phyloP scores from a whole-genome alignment of 2,888 invertebrate genomes.

The Drosophila neotestacea region DNA sequence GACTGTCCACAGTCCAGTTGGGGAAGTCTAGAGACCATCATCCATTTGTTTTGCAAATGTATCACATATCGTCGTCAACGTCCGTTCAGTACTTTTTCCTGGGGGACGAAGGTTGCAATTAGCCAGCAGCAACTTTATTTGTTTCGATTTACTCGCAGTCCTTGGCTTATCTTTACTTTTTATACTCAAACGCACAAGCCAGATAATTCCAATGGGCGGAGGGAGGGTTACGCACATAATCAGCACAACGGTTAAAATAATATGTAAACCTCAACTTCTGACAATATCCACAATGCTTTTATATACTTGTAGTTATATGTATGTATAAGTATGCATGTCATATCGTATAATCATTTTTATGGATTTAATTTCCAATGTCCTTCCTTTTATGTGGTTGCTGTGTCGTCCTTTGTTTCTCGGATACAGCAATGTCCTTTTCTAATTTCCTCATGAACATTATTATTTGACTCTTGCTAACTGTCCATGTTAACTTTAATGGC shows the following conservation, averaged over 20 bases:
- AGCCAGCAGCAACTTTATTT: slow-evolving; percentile 68
- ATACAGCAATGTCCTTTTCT: slow-evolving; percentile 83
- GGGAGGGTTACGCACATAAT: slow-evolving; percentile 56
- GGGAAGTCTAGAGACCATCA: not conserved
- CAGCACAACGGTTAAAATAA: slow-evolving; percentile 76
- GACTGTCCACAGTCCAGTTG: slow-evolving; percentile 19
- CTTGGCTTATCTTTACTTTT: slow-evolving; percentile 83
- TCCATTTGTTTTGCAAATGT: slow-evolving; percentile 68
- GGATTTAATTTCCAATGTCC: slow-evolving; percentile 83
- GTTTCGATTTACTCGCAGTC: slow-evolving; percentile 65
- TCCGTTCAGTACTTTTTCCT: slow-evolving; percentile 40
- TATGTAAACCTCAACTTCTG: slow-evolving; percentile 47
- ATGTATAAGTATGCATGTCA: slow-evolving; percentile 7
- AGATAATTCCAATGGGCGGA: slow-evolving; percentile 38
- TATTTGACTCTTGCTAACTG: slow-evolving; percentile 31
- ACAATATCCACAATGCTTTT: slow-evolving; percentile 26
- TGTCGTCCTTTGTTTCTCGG: slow-evolving; percentile 49
- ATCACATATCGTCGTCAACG: slow-evolving; percentile 43
- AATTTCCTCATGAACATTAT: slow-evolving; percentile 76
- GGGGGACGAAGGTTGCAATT: slow-evolving; percentile 56
- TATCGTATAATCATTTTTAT: slow-evolving; percentile 75
- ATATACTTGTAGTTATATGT: slow-evolving; percentile 1
- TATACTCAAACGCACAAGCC: slow-evolving; percentile 80
- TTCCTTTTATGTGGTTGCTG: slow-evolving; percentile 54
- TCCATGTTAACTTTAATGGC: not conserved